phyloP scores from a whole-genome alignment of 1,140 invertebrate species.

The Argopecten irradians region DNA sequence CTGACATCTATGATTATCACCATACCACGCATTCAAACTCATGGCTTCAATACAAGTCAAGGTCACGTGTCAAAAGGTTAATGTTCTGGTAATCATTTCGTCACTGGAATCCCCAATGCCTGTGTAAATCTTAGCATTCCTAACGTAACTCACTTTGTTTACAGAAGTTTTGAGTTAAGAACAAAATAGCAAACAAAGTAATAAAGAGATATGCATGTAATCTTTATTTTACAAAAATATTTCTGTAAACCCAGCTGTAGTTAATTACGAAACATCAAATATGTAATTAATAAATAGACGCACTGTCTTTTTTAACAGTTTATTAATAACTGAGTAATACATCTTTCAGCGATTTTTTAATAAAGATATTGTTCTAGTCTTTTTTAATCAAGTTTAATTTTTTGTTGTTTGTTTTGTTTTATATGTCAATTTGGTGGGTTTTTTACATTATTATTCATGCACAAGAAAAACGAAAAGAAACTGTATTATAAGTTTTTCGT shows the following conservation, averaged over 20 bases:
- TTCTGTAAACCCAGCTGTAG: neutral
- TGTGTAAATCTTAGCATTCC: neutral
- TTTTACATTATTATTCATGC: neutral
- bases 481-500: too few species aligned
- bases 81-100: neutral
- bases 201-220: neutral
- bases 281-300: neutral
- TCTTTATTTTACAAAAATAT: neutral
- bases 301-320: too few species aligned
- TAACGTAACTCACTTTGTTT: neutral
- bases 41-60: slow-evolving; percentile 4
- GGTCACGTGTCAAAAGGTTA: neutral
- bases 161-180: neutral
- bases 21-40: neutral
- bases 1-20: neutral
- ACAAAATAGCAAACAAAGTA: neutral
- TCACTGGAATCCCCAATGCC: neutral
- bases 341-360: too few species aligned
- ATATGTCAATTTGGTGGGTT: neutral
- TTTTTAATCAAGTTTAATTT: neutral
- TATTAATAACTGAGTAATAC: too few species aligned
- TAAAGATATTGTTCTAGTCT: too few species aligned
- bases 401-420: neutral
- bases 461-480: neutral
- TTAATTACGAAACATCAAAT: neutral